Percentiles rank a stretch among this genome's conserved stretches.
These are phyloP conservation scores for Bubo bubo DNA, from an alignment of 2,113 vertebrate species.

Conservation along the genomic window DNA sequence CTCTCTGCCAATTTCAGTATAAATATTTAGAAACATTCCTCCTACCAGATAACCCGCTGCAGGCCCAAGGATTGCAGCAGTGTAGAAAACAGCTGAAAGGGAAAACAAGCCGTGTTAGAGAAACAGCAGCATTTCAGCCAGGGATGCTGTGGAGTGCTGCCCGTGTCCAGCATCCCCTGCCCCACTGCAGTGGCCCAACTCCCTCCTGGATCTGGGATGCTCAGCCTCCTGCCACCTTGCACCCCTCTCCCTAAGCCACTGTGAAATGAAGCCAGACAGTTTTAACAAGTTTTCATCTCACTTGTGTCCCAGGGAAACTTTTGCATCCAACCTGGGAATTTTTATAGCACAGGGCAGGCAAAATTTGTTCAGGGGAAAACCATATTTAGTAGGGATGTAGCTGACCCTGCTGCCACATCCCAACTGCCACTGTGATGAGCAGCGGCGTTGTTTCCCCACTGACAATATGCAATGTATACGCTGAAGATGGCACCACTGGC, in stretches of 20 bases:
- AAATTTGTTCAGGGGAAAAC: background rate
- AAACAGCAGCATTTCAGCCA: accelerated
- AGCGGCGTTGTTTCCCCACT: background rate
- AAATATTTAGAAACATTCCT: constrained; percentile 91
- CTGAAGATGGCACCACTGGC: background rate
- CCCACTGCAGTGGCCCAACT: accelerated
- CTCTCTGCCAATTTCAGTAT: constrained; percentile 84
- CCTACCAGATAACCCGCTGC: constrained; percentile 95
- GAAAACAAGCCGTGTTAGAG: background rate
- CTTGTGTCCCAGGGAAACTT: background rate
- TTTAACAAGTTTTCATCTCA: accelerated
- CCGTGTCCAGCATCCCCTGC: background rate
- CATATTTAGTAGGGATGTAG: background rate
- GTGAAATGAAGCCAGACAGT: background rate
- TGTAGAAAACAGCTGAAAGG: constrained; percentile 90
- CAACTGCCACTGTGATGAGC: accelerated
- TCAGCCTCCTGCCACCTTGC: background rate
- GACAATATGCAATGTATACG: accelerated
- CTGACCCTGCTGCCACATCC: background rate
- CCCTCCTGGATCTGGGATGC: background rate
- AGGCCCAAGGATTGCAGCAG: constrained; percentile 92
- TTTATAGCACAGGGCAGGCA: background rate
- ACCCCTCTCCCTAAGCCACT: background rate
- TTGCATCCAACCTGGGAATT: background rate
- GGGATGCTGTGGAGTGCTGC: background rate